phyloP scores from a whole-genome alignment of 2,113 vertebrate species.

The Scomber colias region DNA sequence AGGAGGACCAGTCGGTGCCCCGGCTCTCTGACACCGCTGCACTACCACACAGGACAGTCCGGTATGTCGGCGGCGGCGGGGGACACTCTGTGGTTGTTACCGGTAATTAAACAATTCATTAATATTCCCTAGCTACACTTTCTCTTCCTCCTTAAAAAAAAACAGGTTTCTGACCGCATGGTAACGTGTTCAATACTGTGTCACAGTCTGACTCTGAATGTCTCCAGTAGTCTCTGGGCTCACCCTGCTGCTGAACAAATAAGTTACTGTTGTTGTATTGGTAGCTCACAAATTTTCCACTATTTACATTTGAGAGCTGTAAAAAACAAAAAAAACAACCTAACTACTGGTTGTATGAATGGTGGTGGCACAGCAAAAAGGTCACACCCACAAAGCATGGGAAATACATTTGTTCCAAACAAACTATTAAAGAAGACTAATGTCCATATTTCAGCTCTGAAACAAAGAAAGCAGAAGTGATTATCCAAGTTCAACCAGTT shows the following conservation, averaged over 20 bases:
- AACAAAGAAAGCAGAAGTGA: too few relatives aligned
- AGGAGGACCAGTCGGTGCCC: constrained; percentile 87
- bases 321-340: too few relatives aligned
- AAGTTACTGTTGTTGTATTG: neutral
- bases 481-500: too few relatives aligned
- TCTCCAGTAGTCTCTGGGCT: neutral
- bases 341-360: too few relatives aligned
- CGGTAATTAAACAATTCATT: constrained; percentile 76
- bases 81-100: constrained; percentile 90
- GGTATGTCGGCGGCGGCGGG: constrained; percentile 88
- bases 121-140: too few relatives aligned
- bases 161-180: neutral
- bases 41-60: constrained; percentile 53
- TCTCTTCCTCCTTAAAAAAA: neutral
- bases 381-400: too few relatives aligned
- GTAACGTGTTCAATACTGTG: neutral
- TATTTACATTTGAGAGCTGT: too few relatives aligned
- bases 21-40: constrained; percentile 61
- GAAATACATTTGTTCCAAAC: too few relatives aligned
- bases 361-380: too few relatives aligned
- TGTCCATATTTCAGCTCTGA: too few relatives aligned
- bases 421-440: too few relatives aligned
- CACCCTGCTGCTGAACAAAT: constrained; percentile 13
- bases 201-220: neutral
- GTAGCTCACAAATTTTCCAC: neutral